These are phyloP conservation scores for Enteromius viviparus DNA, from an alignment of 2,797 vertebrate genomes.

Conservation along the genomic window DNA sequence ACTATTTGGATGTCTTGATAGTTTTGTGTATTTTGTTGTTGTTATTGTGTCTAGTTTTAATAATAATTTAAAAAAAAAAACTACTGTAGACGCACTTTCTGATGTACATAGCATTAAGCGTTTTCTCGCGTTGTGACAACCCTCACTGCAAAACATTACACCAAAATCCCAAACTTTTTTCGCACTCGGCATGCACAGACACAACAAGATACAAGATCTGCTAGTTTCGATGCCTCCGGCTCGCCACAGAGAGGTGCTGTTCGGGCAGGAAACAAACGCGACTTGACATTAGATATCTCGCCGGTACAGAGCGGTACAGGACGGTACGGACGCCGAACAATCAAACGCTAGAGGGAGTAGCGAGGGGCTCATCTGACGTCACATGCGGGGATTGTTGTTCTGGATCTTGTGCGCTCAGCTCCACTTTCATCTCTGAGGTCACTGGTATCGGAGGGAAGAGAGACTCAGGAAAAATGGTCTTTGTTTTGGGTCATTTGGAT, in stretches of 20 bases:
- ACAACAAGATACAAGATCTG: background rate
- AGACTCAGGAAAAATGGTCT: constrained; percentile 18
- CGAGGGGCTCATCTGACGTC: constrained; percentile 68
- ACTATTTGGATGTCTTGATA: too few relatives aligned
- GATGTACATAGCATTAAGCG: background rate
- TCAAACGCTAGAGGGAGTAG: constrained; percentile 63
- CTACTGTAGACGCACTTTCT: background rate
- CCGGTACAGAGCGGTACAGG: background rate
- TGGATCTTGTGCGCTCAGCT: constrained; percentile 51
- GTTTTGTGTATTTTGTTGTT: too few relatives aligned
- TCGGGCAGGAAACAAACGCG: background rate
- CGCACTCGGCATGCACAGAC: background rate
- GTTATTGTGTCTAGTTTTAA: too few relatives aligned
- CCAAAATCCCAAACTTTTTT: background rate
- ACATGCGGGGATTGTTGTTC: constrained; percentile 57
- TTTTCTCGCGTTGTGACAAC: background rate
- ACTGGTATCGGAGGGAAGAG: constrained; percentile 7
- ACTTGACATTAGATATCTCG: background rate
- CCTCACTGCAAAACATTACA: background rate
- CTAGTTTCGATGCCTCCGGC: constrained; percentile 31
- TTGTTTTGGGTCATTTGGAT: constrained; percentile 32
- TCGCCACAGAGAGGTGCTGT: constrained; percentile 38
- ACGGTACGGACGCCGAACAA: background rate
- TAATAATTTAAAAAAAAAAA: too few relatives aligned
- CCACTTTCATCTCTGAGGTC: constrained; percentile 30